Evolutionary conservation across 2,797 vertebrate species (phyloP).

Genomic region (Megaceryle alcyon): DNA sequence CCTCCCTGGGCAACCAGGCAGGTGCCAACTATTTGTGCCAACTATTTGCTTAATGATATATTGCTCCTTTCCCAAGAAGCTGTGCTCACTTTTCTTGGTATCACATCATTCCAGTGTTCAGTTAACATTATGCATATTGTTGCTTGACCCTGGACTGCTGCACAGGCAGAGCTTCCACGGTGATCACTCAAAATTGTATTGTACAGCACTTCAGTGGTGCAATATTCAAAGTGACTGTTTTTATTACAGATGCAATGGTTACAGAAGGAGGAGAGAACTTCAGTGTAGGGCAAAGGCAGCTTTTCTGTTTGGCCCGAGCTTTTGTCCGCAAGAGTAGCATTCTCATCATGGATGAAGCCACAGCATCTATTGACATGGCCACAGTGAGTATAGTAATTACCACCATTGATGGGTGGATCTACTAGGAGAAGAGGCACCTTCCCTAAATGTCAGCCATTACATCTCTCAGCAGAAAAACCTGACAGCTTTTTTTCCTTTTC

Average conservation of each 20-base stretch:
- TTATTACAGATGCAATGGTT: constrained; percentile 87
- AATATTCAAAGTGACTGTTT: not conserved
- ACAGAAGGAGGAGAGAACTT: constrained; percentile 98
- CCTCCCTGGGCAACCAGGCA: no score
- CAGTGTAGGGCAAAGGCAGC: constrained; percentile 95
- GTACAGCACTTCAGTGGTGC: not conserved
- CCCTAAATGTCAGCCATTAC: not conserved
- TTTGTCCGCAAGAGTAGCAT: constrained; percentile 98
- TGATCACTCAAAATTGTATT: not conserved
- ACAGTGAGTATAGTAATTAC: constrained; percentile 82
- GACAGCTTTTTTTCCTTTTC: not conserved
- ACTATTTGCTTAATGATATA: not conserved
- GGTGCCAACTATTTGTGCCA: not conserved
- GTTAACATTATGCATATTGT: not conserved
- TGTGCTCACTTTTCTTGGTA: not conserved
- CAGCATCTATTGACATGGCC: constrained; percentile 98
- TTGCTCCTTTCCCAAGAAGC: not conserved
- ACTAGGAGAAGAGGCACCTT: not conserved
- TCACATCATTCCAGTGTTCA: not conserved
- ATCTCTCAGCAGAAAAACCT: not conserved
- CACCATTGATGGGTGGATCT: not conserved
- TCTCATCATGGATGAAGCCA: constrained; percentile 98
- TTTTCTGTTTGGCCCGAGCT: constrained; percentile 95
- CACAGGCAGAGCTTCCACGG: not conserved
- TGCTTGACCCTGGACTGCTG: not conserved